phyloP scores from a whole-genome alignment of 2,888 invertebrate genomes.

The Melanchra persicariae region DNA sequence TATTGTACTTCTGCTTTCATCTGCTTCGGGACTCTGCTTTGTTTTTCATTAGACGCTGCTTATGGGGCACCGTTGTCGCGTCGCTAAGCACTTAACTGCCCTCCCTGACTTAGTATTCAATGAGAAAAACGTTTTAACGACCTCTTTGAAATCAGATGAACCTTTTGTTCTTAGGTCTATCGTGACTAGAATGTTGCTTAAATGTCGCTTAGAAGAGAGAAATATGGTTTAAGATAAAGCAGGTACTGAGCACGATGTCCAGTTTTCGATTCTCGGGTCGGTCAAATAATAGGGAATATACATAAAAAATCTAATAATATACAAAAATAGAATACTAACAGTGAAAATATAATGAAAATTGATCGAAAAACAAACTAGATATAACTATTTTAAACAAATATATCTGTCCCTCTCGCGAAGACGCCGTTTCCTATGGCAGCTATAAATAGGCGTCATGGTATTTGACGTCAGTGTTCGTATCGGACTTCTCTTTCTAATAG shows the following conservation, averaged over 20 bases:
- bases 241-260: neutral
- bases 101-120: constrained; percentile 71
- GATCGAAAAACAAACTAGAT: no score
- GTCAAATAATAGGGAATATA: no score
- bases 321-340: no score
- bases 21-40: constrained; percentile 70
- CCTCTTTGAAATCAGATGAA: constrained; percentile 63
- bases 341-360: no score
- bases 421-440: no score
- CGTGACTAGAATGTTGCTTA: constrained; percentile 11
- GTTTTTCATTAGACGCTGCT: constrained; percentile 85
- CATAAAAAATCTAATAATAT: no score
- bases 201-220: neutral
- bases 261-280: neutral
- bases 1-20: constrained; percentile 41
- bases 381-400: no score
- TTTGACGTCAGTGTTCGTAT: no score
- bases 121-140: constrained; percentile 67
- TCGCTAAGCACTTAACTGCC: constrained; percentile 71
- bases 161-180: constrained; percentile 55
- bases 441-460: no score
- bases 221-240: neutral
- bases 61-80: constrained; percentile 70
- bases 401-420: no score
- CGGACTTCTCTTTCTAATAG: no score